A percentile compares a stretch with the other conserved stretches of the same genome.
Evolutionary conservation across 2,888 invertebrate genomes (phyloP).

Genomic region (Lapara coniferarum): DNA sequence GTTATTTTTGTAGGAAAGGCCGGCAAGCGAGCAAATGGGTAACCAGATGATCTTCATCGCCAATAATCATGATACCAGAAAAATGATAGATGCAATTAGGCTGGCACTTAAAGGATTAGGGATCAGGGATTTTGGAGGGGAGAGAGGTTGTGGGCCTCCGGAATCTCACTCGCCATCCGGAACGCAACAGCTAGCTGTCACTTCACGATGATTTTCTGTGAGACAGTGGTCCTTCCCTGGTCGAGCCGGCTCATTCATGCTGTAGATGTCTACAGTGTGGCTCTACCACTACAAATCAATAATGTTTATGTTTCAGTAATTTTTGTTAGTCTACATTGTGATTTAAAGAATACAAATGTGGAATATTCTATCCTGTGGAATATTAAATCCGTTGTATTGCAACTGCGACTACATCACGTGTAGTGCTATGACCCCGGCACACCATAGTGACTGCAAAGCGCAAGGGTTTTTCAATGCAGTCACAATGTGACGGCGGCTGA

Average conservation of each 20-base stretch:
- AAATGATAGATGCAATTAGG: neutral
- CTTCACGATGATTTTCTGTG: neutral
- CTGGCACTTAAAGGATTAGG: neutral
- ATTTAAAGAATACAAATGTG: too few relatives aligned
- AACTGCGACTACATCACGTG: too few relatives aligned
- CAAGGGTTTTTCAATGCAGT: too few relatives aligned
- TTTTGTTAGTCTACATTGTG: too few relatives aligned
- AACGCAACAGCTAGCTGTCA: neutral
- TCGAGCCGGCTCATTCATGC: neutral
- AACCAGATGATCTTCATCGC: neutral
- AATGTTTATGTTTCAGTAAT: too few relatives aligned
- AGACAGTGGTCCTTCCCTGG: constrained; percentile 8
- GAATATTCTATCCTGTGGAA: too few relatives aligned
- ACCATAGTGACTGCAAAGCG: too few relatives aligned
- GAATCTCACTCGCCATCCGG: neutral
- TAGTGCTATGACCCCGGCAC: too few relatives aligned
- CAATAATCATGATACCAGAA: neutral
- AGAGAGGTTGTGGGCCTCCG: neutral
- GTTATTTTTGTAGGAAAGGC: neutral
- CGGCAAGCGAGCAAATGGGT: neutral
- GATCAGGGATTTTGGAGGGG: neutral
- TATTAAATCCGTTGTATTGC: too few relatives aligned
- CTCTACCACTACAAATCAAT: too few relatives aligned
- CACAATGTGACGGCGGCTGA: too few relatives aligned
- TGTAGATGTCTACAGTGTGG: neutral